Evolutionary conservation across 2,888 invertebrate genomes (phyloP), one percentile per base, ranked within the genome.

Genomic region (Lottia gigantea): DNA sequence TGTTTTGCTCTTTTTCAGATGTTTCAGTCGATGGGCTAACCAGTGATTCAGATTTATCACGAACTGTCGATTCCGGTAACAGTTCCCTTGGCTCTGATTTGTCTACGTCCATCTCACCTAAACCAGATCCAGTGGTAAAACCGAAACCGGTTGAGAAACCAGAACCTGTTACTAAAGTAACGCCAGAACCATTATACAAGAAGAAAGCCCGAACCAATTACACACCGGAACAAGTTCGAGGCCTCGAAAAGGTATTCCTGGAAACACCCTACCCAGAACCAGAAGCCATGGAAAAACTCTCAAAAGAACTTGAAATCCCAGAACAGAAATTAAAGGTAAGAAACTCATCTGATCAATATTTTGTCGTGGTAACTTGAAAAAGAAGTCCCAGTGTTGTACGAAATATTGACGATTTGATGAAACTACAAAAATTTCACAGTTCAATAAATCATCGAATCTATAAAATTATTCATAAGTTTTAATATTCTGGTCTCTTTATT

Each of bases 191-290:
- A 15, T 70, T 68, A 31, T 55, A 62, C 7, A 78, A 77, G 73
- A 81, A 81, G 70, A 80, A 80, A 70, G 74, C 75, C 15, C 67
- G 81, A 40, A 81, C 80, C 1, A 80, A 79, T 68, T 81, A 81
- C 74, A 77, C 78, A 12, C 77, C 79, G 0, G 75, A 74, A 16
- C 81, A 81, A 67, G 78, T 81, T 0, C 79, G 80, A 47, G 71
- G 75, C 0, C 64, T 81, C 31, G 71, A 80, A 69, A 78, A 78
- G 64, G 75, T 80, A 40, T 81, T 80, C 71, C 79, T 79, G 31
- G 81, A 81, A 62, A 80, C 78, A 49, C 81, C 81, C 11, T 81
- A 81, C 68, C 76, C 76, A 1, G 81, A 81, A 63, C 74, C 80
- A 1, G 80, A 81, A 46, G 73, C 70, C 68, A 81, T 81, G 78